phyloP scores from a whole-genome alignment of 2,797 vertebrate species.

The Centropyge bicolor region DNA sequence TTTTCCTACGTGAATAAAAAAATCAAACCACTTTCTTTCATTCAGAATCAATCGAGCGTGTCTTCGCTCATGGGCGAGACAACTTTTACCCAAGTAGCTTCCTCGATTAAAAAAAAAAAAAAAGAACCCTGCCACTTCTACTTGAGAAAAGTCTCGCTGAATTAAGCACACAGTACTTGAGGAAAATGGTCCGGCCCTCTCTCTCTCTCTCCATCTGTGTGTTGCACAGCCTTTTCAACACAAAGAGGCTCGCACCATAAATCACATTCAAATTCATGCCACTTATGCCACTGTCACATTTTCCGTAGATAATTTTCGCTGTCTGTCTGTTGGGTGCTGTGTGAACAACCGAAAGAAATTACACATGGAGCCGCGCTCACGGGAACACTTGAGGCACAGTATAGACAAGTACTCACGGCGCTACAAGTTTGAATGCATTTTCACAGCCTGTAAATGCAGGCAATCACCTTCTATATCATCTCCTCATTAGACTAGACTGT shows the following conservation, averaged over 20 bases:
- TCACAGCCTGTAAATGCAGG: not conserved
- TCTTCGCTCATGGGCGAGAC: not conserved
- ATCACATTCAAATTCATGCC: conserved; percentile 62
- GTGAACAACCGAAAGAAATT: conserved; percentile 45
- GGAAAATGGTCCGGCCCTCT: conserved; percentile 38
- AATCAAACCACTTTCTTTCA: conserved; percentile 7
- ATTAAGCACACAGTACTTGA: conserved; percentile 58
- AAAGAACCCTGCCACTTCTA: conserved; percentile 19
- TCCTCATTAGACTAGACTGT: not conserved
- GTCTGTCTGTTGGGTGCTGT: conserved; percentile 44
- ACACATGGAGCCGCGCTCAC: conserved; percentile 37
- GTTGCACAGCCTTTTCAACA: conserved; percentile 45
- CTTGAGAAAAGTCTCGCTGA: conserved; percentile 58
- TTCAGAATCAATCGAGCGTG: not conserved
- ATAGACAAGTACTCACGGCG: conserved; percentile 28
- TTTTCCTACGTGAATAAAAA: not conserved
- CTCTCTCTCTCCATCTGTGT: conserved; percentile 51
- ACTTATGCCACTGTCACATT: conserved; percentile 69
- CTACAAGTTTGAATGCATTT: conserved; percentile 8
- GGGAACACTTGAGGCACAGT: conserved; percentile 30
- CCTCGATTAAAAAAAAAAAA: not conserved
- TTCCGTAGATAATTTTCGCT: conserved; percentile 64
- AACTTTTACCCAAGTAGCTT: conserved; percentile 26
- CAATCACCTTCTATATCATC: not conserved
- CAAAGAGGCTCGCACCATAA: conserved; percentile 56